These are phyloP conservation scores for Drosophila helvetica DNA, from an alignment of 2,888 invertebrate species.

Conservation along the genomic window DNA sequence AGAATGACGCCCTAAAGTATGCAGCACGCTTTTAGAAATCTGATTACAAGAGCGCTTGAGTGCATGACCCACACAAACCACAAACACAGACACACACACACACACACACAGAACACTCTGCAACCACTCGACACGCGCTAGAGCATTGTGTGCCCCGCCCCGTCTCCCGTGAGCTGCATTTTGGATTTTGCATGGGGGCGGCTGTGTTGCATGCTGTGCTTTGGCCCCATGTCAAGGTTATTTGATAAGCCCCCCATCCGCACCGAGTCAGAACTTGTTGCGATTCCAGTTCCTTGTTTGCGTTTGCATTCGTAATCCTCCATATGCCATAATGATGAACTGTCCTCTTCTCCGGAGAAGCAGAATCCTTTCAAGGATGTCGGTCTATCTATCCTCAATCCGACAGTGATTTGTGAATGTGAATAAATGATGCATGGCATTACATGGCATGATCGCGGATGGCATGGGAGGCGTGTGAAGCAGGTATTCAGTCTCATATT, in stretches of 20 bases:
- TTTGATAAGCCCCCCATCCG: conserved; percentile 45
- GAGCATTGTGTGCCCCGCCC: conserved; percentile 4
- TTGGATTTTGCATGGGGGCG: not conserved
- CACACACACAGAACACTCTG: conserved; percentile 1
- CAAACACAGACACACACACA: conserved; percentile 8
- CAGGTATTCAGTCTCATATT: conserved; percentile 15
- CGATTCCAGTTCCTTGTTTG: conserved; percentile 26
- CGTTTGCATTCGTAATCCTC: conserved; percentile 1
- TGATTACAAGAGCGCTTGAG: conserved; percentile 68
- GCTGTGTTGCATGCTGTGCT: not conserved
- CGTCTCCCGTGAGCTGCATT: not conserved
- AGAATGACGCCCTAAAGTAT: conserved; percentile 58
- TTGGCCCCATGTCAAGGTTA: conserved; percentile 66
- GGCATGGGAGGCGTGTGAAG: conserved; percentile 30
- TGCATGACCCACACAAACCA: conserved; percentile 57
- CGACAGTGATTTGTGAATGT: conserved; percentile 31
- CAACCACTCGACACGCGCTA: conserved; percentile 7
- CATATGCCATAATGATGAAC: conserved; percentile 31
- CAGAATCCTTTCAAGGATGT: conserved; percentile 5
- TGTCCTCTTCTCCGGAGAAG: not conserved
- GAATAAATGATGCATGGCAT: conserved; percentile 42
- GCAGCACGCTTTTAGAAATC: conserved; percentile 71
- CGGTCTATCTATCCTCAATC: conserved; percentile 17
- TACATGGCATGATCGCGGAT: conserved; percentile 14
- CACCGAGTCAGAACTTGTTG: conserved; percentile 56